phyloP scores from a whole-genome alignment of 2,888 invertebrate genomes.

The Cactoblastis cactorum region DNA sequence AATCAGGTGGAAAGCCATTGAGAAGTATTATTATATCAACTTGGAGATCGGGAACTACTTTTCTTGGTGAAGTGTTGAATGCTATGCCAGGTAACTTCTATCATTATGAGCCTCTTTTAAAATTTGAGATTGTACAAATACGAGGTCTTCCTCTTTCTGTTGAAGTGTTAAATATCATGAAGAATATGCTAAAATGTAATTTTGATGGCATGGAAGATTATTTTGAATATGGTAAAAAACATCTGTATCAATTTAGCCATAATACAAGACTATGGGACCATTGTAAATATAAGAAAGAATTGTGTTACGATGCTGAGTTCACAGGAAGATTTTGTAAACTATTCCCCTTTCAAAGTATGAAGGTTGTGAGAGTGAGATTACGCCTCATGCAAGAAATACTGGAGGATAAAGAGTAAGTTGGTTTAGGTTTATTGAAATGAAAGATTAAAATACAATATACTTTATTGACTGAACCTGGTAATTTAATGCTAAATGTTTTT shows the following conservation, averaged over 20 bases:
- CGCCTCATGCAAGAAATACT: constrained; percentile 85
- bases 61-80: constrained; percentile 91
- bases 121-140: constrained; percentile 90
- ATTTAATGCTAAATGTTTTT: no score
- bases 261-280: constrained; percentile 91
- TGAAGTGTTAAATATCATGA: constrained; percentile 83
- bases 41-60: constrained; percentile 95
- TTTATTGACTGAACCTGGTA: no score
- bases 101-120: constrained; percentile 92
- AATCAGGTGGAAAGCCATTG: constrained; percentile 85
- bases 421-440: not conserved
- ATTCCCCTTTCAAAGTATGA: constrained; percentile 94
- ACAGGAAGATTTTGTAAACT: constrained; percentile 88
- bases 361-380: constrained; percentile 88
- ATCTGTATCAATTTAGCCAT: constrained; percentile 90
- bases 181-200: constrained; percentile 87
- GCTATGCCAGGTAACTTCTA: constrained; percentile 92
- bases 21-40: constrained; percentile 90
- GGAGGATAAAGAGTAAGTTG: constrained; percentile 83
- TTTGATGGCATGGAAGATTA: constrained; percentile 87
- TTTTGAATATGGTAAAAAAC: constrained; percentile 86
- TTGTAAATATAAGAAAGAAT: constrained; percentile 81
- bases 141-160: constrained; percentile 85
- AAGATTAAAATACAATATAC: no score
- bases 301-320: constrained; percentile 80